Conservation (phyloP, 2,888 invertebrate genomes). For the Watsonalla cultraria region DNA sequence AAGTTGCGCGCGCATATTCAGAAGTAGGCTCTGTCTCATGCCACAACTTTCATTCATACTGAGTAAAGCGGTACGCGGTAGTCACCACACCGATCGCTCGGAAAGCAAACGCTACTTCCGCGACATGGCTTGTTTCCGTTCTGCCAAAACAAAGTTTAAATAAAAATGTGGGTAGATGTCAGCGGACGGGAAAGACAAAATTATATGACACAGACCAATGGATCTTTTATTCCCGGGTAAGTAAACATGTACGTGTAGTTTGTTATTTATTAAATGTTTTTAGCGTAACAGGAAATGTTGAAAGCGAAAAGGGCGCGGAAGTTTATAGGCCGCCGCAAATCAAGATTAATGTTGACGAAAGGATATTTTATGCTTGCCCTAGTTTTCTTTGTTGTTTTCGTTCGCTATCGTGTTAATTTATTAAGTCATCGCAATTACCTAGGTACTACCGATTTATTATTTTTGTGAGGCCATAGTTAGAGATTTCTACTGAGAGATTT, state of each 20-base stretch:
- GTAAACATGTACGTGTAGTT: slow-evolving; percentile 20
- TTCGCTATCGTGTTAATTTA: neutral
- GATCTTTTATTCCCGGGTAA: slow-evolving; percentile 83
- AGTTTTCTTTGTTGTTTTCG: neutral
- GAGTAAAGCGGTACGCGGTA: slow-evolving; percentile 30
- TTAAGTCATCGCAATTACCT: too few relatives aligned
- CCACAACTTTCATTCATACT: slow-evolving; percentile 43
- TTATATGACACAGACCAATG: slow-evolving; percentile 79
- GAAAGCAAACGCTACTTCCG: slow-evolving; percentile 45
- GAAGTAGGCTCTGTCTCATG: slow-evolving; percentile 1
- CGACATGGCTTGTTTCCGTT: slow-evolving; percentile 39
- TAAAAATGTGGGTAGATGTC: slow-evolving; percentile 79
- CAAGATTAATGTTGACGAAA: neutral
- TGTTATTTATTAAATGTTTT: neutral
- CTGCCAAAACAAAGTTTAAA: slow-evolving; percentile 29
- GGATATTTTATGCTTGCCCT: neutral
- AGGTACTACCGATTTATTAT: too few relatives aligned
- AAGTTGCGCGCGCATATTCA: slow-evolving; percentile 42
- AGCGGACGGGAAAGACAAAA: slow-evolving; percentile 78
- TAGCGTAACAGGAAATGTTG: neutral
- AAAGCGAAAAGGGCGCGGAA: neutral
- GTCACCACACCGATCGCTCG: slow-evolving; percentile 49
- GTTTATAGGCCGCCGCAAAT: neutral
- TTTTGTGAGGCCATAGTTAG: too few relatives aligned
- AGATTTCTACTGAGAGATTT: too few relatives aligned